phyloP scores from a whole-genome alignment of 2,888 invertebrate genomes.

The Eucriotettix oculatus region DNA sequence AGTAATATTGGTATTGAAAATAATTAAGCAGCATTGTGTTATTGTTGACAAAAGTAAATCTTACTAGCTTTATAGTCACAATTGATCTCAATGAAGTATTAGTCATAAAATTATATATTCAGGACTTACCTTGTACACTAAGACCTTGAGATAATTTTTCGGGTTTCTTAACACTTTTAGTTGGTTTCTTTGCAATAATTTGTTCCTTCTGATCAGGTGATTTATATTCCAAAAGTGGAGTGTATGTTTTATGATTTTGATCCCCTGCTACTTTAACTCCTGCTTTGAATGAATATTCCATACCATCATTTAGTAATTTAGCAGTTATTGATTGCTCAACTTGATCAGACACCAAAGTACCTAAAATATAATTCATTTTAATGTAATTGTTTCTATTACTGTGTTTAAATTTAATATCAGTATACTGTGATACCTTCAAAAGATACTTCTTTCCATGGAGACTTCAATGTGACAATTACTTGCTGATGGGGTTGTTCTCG shows the following conservation, averaged over 20 bases:
- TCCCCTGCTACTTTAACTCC: constrained; percentile 45
- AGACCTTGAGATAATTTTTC: constrained; percentile 27
- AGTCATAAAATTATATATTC: background rate
- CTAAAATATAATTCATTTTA: constrained; percentile 17
- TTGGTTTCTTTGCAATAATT: constrained; percentile 14
- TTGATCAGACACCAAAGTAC: constrained; percentile 35
- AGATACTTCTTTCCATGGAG: constrained; percentile 8
- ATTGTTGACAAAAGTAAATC: no score
- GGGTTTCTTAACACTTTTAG: constrained; percentile 12
- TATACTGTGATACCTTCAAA: constrained; percentile 32
- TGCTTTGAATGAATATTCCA: constrained; percentile 42
- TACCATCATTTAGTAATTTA: constrained; percentile 36
- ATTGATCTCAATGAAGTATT: no score
- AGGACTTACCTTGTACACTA: constrained; percentile 31
- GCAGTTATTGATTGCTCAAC: constrained; percentile 41
- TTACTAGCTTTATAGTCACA: no score
- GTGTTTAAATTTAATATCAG: no score
- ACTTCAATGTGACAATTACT: constrained; percentile 1
- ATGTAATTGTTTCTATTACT: no score
- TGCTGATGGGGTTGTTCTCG: constrained; percentile 3
- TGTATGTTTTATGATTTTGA: constrained; percentile 36
- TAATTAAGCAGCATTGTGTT: no score
- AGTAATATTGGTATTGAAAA: no score
- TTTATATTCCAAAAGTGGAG: constrained; percentile 50
- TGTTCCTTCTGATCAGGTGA: constrained; percentile 33